Evolutionary conservation across 2,797 vertebrate species (phyloP), one percentile per base, ranked within the genome.

Genomic region (Pangasius krempfi): DNA sequence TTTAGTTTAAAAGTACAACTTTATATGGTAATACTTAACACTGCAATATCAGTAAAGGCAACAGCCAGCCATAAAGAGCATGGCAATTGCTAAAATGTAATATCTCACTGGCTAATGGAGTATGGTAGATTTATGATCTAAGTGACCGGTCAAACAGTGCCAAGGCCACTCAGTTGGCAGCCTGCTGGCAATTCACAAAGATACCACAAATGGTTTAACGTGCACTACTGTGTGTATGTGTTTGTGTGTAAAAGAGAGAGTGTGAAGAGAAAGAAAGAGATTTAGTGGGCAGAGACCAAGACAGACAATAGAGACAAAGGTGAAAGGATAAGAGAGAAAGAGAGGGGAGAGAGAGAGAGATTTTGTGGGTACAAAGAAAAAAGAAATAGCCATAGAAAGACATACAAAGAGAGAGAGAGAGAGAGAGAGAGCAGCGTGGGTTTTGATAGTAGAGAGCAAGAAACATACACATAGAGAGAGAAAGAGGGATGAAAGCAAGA

Each of bases 171-270:
- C 40, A 16, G 37, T 60, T 83, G 64, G 66, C 78, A 54, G 47
- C 13, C 20, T 40, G 76, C 47, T 66, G 22, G 52, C 50, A 76
- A 84, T 78, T 78, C 47, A 60, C 58, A 88, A 83, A 64, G 68
- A 75, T 76, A 84, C 50, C 70, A 66, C 14, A 33, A 52, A 88
- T 78, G 60, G 30, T 73, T 30, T 60, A 87, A 40, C 27, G 37
- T 40, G 72, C 13, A 50, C 27, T 30, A 50, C 44, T 70, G 37
- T 33, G 8, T 52, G 25, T 52, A 22, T 86, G 50, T 40, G 33
- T 40, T 9, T 70, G 27, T 13, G 25, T 86, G 54, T 33, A 27
- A n/a, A 64, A 37, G 20, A 37, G 8, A n/a, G 22, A 7, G 10
- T 16, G 5, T 40, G 44, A 27, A 66, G 3, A 79, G 25, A 20